A percentile compares a stretch with the other conserved stretches of the same genome.
Evolutionary conservation across 2,888 invertebrate genomes (phyloP).

Genomic region (Sipha maydis): DNA sequence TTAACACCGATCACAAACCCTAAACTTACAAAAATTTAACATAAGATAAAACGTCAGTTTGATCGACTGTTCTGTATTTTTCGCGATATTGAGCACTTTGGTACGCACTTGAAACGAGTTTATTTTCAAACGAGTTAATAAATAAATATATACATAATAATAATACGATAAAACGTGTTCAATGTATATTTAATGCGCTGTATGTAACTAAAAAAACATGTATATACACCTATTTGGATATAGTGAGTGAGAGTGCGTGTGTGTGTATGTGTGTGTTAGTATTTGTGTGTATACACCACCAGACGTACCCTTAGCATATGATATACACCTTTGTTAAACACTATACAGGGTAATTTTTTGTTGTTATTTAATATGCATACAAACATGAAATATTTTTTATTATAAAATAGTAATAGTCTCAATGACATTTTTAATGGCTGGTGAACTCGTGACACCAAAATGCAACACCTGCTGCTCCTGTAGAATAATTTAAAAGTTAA

Average conservation of each 20-base stretch:
- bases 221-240: too few species aligned
- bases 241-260: too few species aligned
- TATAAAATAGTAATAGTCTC: background rate
- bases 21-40: slow-evolving; percentile 37
- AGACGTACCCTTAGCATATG: background rate
- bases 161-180: background rate
- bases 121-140: background rate
- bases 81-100: background rate
- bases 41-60: slow-evolving; percentile 36
- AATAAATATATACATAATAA: background rate
- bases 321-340: background rate
- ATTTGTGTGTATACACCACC: background rate
- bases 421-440: background rate
- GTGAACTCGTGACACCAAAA: background rate
- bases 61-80: slow-evolving; percentile 4
- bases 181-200: too few species aligned
- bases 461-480: background rate
- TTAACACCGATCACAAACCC: slow-evolving; percentile 13
- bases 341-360: background rate
- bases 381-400: background rate
- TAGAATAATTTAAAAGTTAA: background rate
- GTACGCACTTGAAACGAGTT: background rate
- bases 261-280: too few species aligned
- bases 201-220: too few species aligned
- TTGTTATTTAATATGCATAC: background rate